Conservation (phyloP, 2,888 invertebrate genomes). For the Lasioglossum lativentre region DNA sequence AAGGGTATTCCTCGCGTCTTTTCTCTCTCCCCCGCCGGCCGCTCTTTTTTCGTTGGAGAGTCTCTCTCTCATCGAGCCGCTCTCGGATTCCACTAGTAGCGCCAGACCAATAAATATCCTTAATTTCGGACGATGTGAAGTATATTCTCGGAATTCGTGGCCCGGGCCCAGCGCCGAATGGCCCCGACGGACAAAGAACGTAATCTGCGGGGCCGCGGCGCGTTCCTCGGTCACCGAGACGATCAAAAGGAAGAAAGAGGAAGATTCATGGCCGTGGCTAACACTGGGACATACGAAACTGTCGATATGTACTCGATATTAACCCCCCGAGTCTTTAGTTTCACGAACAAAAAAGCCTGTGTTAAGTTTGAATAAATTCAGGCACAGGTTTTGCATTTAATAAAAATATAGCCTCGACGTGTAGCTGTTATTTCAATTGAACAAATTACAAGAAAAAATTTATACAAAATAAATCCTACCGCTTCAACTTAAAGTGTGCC, state of each 20-base stretch:
- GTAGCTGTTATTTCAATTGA: too few species aligned
- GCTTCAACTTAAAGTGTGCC: background rate
- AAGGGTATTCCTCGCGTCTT: constrained; percentile 21
- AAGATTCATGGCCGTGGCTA: constrained; percentile 19
- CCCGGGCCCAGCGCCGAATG: constrained; percentile 38
- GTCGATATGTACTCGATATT: constrained; percentile 40
- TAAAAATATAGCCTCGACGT: too few species aligned
- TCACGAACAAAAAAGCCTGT: too few species aligned
- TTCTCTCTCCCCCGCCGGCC: background rate
- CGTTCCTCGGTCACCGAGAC: constrained; percentile 32
- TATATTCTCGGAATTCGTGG: constrained; percentile 79
- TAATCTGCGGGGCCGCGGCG: constrained; percentile 59
- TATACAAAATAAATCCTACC: background rate
- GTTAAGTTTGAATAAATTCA: background rate
- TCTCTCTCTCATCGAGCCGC: constrained; percentile 43
- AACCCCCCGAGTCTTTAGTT: background rate
- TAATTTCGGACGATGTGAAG: constrained; percentile 78
- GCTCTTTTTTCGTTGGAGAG: background rate
- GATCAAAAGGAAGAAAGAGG: constrained; percentile 34
- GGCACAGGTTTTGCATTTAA: background rate
- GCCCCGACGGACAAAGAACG: constrained; percentile 72
- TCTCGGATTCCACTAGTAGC: constrained; percentile 80
- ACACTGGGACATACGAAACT: constrained; percentile 52
- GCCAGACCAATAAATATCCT: constrained; percentile 82
- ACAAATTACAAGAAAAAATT: background rate